A percentile compares a stretch with the other conserved stretches of the same genome.
These are phyloP conservation scores for Halictus ligatus DNA, from an alignment of 2,888 invertebrate genomes.

Conservation along the genomic window DNA sequence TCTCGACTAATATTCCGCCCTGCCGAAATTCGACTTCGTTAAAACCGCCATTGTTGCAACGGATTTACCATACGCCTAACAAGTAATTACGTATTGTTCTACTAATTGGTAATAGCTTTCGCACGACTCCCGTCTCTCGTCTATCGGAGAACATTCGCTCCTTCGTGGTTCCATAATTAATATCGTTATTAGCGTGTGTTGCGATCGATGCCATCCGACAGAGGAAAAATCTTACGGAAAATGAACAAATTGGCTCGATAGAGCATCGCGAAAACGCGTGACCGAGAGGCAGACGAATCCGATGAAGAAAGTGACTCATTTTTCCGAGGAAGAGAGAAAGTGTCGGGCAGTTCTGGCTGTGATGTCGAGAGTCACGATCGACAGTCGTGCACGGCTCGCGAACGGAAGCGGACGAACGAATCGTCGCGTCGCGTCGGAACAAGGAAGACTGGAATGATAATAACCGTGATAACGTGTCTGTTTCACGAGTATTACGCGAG, in stretches of 20 bases:
- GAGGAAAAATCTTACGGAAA: not conserved
- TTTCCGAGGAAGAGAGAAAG: conserved; percentile 77
- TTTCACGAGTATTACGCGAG: conserved; percentile 45
- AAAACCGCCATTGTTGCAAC: not conserved
- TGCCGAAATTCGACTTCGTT: not conserved
- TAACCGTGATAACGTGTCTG: not conserved
- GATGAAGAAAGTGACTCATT: conserved; percentile 78
- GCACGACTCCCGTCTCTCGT: not conserved
- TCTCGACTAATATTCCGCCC: not conserved
- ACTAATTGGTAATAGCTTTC: not conserved
- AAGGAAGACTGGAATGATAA: conserved; percentile 37
- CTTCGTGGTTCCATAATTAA: not conserved
- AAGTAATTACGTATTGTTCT: not conserved
- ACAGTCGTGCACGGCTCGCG: conserved; percentile 46
- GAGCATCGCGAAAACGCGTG: not conserved
- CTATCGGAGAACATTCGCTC: not conserved
- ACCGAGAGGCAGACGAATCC: not conserved
- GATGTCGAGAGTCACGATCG: conserved; percentile 25
- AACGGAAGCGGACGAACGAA: conserved; percentile 44
- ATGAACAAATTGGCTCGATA: not conserved
- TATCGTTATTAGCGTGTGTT: not conserved
- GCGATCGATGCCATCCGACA: not conserved
- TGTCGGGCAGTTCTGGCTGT: conserved; percentile 70
- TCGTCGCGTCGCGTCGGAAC: not conserved
- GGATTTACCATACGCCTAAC: not conserved